These are phyloP conservation scores for Astreopora myriophthalma DNA, from an alignment of 64 coral and sea anemone species.

Conservation along the genomic window DNA sequence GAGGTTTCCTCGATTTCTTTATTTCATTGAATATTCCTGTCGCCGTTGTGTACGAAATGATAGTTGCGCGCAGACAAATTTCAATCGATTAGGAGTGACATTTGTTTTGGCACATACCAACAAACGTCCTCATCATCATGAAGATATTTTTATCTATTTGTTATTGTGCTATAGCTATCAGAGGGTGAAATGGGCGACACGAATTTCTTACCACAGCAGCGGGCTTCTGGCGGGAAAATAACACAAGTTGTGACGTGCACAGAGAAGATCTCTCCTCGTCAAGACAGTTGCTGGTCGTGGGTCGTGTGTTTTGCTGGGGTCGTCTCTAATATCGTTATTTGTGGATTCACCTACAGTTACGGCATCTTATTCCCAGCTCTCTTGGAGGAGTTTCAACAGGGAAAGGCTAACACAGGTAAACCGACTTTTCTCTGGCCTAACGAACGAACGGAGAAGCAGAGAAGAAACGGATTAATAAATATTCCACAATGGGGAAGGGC, in stretches of 20 bases:
- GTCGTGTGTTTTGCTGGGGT: slow-evolving; percentile 42
- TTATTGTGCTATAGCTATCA: not conserved
- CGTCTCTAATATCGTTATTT: slow-evolving; percentile 30
- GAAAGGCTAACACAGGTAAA: slow-evolving; percentile 67
- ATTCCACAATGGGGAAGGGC: too few species aligned
- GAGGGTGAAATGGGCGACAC: not conserved
- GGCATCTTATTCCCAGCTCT: slow-evolving; percentile 61
- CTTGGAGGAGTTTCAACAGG: slow-evolving; percentile 53
- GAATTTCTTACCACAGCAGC: not conserved
- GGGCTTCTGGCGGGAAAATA: not conserved
- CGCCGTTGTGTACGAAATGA: too few species aligned
- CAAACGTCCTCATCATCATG: too few species aligned
- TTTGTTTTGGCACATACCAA: too few species aligned
- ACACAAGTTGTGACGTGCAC: not conserved
- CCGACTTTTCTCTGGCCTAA: too few species aligned
- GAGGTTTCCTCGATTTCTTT: too few species aligned
- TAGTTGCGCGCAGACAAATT: too few species aligned
- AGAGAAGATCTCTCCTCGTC: not conserved
- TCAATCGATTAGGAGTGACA: too few species aligned
- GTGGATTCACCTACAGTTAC: slow-evolving; percentile 63
- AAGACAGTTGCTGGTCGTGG: slow-evolving; percentile 67
- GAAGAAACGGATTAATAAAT: too few species aligned
- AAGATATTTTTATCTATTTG: not conserved
- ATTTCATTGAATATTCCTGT: too few species aligned
- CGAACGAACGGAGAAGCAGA: too few species aligned